Evolutionary conservation across 2,888 invertebrate genomes (phyloP), one percentile per base, ranked within the genome.

Genomic region (Ypsolopha scabrella): DNA sequence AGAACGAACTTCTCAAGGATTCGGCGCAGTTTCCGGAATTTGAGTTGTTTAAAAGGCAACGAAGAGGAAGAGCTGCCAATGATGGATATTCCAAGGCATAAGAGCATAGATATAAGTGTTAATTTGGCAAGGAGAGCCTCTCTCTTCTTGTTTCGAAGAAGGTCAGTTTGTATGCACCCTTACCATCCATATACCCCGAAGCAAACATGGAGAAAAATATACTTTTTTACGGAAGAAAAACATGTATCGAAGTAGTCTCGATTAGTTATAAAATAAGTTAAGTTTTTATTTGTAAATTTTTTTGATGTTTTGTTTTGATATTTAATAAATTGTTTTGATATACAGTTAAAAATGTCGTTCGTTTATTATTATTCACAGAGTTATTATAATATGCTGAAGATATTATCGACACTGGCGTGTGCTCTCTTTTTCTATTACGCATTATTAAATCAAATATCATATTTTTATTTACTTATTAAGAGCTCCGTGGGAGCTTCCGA

Each of bases 151-250:
- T 86, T 86, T 52, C 82, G 81, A 4, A 80, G 66, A 54, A 70
- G 72, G 55, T 75, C 81, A 1, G 78, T 80, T 37, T 80, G 80
- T 53, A 67, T 76, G 37, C 86, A 86, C 58, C 86, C 86, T 0
- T 86, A 82, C 56, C 86, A 86, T 53, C 86, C 86, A 1, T 86
- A 68, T 54, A 82, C 81, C 11, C 86, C 86, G 7, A 70, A 69
- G 51, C 81, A 81, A 60, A 77, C 76, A 0, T 73, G 81, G 7
- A 72, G 86, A 59, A 85, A 83, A 67, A 74, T 86, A 37, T 63
- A 74, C 54, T 56, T 79, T 36, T 3, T 38, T 38, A 8, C 24
- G 24, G 24, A 24, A 24, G 24, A 24, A 2, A 24, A 24, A 24
- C 24, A 24, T 24, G 24, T 24, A 2, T 24, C 24, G 24, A 24